Base-by-base conservation (phyloP, 2,797 vertebrate genomes). In the Sorex maritimensis region DNA sequence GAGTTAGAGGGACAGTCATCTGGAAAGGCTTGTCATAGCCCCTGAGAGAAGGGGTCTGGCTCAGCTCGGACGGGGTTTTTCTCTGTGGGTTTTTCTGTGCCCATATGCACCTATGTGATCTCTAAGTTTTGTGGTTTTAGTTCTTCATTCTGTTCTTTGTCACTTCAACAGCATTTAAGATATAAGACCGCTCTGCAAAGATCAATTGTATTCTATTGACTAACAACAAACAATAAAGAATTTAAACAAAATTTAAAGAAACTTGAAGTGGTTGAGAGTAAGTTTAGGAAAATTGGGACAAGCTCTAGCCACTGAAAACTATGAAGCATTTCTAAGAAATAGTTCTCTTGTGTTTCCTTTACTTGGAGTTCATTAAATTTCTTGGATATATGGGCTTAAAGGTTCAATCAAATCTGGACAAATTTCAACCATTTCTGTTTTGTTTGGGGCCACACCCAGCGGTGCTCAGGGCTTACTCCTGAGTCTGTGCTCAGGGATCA, bases 331-430 rank as follows among this genome's bases (percentile, higher is more conserved):
- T 91, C 49, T 28, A 14, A 55, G 58, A 90, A 90, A 52, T n/a
- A n/a, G 13, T 46, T 69, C 13, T 46, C 49, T 68, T 24, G 0
- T 67, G 26, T 71, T 69, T 77, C 63, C 90, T 81, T 3, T 65
- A 55, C 26, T 77, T 77, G 23, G 15, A 78, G 17, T 90, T 67
- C 28, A 65, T 67, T 55, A 19, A 72, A 72, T 30, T 82, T 87
- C 77, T 91, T 6, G 12, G 41, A n/a, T 13, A 3, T 46, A 24
- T 46, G 69, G 26, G 24, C 23, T 68, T 69, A n/a, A 4, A 61
- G 46, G 74, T 90, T 74, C 55, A 68, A 85, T 74, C 61, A 86
- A 55, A 49, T 61, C n/a, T 90, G 44, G 30, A 86, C 71, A 55
- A 13, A 34, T 72, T 65, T 78, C 46, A 80, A 58, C 6, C 58